phyloP scores from a whole-genome alignment of 2,888 invertebrate genomes.

The Phyllotreta striolata region DNA sequence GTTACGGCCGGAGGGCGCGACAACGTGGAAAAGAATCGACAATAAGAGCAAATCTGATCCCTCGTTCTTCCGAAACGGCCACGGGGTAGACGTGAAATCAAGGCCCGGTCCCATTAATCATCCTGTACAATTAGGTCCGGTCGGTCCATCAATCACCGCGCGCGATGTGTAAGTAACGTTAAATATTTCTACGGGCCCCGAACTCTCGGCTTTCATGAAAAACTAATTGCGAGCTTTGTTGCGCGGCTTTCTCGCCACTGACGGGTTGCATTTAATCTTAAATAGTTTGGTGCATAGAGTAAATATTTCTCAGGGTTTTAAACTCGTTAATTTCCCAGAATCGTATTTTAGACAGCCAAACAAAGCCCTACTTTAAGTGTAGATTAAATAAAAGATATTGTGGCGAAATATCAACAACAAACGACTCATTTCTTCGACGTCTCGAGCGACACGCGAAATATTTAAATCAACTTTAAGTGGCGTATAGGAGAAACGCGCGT shows the following conservation, averaged over 20 bases:
- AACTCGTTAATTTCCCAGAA: too few species aligned
- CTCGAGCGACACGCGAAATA: slow-evolving; percentile 4
- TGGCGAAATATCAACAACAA: too few species aligned
- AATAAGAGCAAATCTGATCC: slow-evolving; percentile 26
- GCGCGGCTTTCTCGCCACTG: background rate
- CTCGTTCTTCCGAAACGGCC: slow-evolving; percentile 33
- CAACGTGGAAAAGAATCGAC: slow-evolving; percentile 30
- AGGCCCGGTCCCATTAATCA: slow-evolving; percentile 40
- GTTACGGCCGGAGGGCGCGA: slow-evolving; percentile 30
- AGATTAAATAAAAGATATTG: too few species aligned
- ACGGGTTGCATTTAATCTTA: background rate
- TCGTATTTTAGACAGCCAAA: too few species aligned
- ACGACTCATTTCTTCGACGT: too few species aligned
- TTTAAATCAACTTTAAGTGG: slow-evolving; percentile 34
- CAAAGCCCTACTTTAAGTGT: too few species aligned
- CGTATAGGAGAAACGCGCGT: slow-evolving; percentile 24
- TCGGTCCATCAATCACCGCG: slow-evolving; percentile 39
- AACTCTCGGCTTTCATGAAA: background rate
- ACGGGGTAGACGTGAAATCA: slow-evolving; percentile 39
- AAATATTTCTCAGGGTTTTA: too few species aligned
- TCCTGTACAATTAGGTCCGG: slow-evolving; percentile 40
- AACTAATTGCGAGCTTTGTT: slow-evolving; percentile 17
- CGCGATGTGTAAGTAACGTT: slow-evolving; percentile 34
- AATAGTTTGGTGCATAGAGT: background rate
- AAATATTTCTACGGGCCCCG: slow-evolving; percentile 5